A percentile compares a stretch with the other conserved stretches of the same genome.
Evolutionary conservation across 2,888 invertebrate genomes (phyloP).

Genomic region (Oligia strigilis): DNA sequence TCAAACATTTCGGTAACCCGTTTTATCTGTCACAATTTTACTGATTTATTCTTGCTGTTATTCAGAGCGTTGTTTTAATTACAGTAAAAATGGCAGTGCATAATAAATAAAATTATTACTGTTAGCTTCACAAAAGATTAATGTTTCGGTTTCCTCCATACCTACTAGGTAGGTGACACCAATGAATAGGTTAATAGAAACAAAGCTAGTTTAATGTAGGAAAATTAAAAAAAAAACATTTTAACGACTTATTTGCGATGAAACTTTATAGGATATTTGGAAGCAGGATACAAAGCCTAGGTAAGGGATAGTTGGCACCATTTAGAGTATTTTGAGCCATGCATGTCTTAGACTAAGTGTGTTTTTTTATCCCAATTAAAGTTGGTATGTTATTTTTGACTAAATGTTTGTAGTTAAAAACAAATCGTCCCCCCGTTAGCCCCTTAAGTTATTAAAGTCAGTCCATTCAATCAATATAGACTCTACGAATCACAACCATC

Average conservation of each 20-base stretch:
- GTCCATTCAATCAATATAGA: not conserved
- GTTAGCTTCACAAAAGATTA: slow-evolving; percentile 13
- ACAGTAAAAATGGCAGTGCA: not conserved
- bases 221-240: not conserved
- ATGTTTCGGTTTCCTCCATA: not conserved
- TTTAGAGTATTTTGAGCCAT: no score
- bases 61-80: slow-evolving; percentile 41
- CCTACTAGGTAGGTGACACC: not conserved
- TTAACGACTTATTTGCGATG: not conserved
- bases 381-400: no score
- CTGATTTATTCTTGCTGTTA: slow-evolving; percentile 38
- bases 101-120: not conserved
- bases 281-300: no score
- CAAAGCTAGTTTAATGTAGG: not conserved
- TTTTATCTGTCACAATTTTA: slow-evolving; percentile 29
- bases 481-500: not conserved
- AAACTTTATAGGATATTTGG: no score
- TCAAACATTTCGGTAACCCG: slow-evolving; percentile 18
- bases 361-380: no score
- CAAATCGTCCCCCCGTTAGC: no score
- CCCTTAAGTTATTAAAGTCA: no score
- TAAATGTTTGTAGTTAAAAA: no score
- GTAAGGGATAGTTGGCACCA: no score
- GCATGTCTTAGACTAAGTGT: no score
- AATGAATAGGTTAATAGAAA: not conserved